These are phyloP conservation scores for Remorina albescens DNA, from an alignment of 2,797 vertebrate species.

Conservation along the genomic window DNA sequence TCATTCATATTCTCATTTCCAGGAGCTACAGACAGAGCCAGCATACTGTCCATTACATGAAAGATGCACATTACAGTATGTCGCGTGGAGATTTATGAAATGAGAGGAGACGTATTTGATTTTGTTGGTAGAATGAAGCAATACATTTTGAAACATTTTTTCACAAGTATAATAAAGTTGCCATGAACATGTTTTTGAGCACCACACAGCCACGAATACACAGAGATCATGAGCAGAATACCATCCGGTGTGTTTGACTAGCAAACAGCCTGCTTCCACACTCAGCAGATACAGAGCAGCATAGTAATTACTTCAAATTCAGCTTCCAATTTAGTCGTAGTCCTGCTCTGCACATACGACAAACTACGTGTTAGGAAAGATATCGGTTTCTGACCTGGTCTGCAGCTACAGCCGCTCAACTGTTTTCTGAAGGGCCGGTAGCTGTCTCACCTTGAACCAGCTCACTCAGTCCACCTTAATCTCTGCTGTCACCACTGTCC, in stretches of 20 bases:
- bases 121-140: not conserved
- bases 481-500: constrained; percentile 21
- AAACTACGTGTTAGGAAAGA: not conserved
- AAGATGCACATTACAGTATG: not conserved
- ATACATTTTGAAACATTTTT: not conserved
- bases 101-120: not conserved
- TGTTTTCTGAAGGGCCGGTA: too few relatives aligned
- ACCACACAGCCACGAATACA: not conserved
- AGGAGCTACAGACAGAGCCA: not conserved
- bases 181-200: not conserved
- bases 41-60: not conserved
- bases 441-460: constrained; percentile 24
- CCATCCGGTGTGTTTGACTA: not conserved
- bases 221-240: too few relatives aligned
- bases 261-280: not conserved
- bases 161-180: not conserved
- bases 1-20: constrained; percentile 5
- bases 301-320: not conserved
- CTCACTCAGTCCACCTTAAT: constrained; percentile 5
- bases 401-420: too few relatives aligned
- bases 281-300: not conserved
- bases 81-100: not conserved
- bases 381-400: too few relatives aligned
- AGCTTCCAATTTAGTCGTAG: not conserved
- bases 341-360: not conserved